Base-by-base conservation (phyloP, 2,888 invertebrate species). In the Priocnemis perturbator region DNA sequence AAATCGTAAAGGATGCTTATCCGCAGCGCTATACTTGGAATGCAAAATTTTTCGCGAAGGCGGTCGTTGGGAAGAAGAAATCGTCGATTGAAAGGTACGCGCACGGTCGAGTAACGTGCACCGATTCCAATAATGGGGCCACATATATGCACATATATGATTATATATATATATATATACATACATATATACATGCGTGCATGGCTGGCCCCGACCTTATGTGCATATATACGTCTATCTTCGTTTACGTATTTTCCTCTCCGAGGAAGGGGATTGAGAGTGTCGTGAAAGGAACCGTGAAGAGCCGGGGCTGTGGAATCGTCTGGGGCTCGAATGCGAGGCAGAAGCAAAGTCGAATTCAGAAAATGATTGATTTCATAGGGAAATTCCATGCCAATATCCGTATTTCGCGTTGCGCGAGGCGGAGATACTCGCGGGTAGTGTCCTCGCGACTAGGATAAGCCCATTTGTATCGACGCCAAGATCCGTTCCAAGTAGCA, bases 241-340 rank as follows among this genome's bases (percentile, higher is more conserved):
- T 77, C 77, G 79, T 77, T 76, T 69, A 61, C 77, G 79, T 78
- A 79, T 77, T 79, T 72, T 69, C 69, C 61, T 67, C 66, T 58
- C 52, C 23, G 30, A 50, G 69, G 72, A 74, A 69, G 56, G 67
- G 68, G 73, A 79, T 79, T 67, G 68, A 67, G 64, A 56, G 47
- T 57, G 69, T 60, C 60, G 62, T 78, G 78, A 78, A 74, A 75
- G 69, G 75, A 75, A 72, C 64, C 79, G 77, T 67, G 69, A 77
- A 76, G 74, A 76, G 70, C 60, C 44, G 57, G 58, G 63, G 58
- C 60, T 48, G 66, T 53, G 62, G 67, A 67, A 47, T 59, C 70
- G 67, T 67, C 65, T 67, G 68, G 61, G 62, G 61, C 68, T 71
- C 72, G 67, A 70, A 76, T 68, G 72, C 62, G 65, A 70, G 62